Conservation (phyloP, 2,797 vertebrate species). For the Sebastes hubbsi region DNA sequence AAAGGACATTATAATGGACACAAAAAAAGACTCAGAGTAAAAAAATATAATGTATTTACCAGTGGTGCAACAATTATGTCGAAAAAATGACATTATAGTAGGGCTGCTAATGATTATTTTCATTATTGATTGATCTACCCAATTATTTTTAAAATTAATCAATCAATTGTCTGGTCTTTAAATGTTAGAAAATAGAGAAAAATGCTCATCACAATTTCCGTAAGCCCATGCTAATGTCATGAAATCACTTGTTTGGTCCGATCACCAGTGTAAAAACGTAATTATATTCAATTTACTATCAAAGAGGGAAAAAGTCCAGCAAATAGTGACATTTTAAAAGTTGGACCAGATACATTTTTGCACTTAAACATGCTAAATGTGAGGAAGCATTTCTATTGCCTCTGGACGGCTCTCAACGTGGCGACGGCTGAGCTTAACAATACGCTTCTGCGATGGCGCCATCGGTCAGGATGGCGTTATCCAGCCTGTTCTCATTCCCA, state of each 20-base stretch:
- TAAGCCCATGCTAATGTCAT: neutral
- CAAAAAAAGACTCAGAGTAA: neutral
- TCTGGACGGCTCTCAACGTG: too few relatives aligned
- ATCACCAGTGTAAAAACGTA: neutral
- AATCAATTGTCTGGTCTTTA: neutral
- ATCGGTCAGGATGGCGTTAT: too few relatives aligned
- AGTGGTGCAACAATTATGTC: neutral
- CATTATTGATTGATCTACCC: too few relatives aligned
- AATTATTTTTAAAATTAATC: neutral
- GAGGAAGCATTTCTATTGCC: too few relatives aligned
- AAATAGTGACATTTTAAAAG: neutral
- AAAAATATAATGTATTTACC: neutral
- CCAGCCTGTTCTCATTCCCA: too few relatives aligned
- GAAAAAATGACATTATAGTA: too few relatives aligned
- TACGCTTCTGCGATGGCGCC: too few relatives aligned
- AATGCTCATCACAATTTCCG: neutral
- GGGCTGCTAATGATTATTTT: too few relatives aligned
- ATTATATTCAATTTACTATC: neutral
- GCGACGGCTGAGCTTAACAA: too few relatives aligned
- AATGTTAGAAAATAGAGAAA: neutral
- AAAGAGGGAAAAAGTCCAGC: neutral
- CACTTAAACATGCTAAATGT: too few relatives aligned
- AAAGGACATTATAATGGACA: neutral
- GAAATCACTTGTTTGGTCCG: neutral
- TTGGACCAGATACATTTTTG: neutral